phyloP scores from a whole-genome alignment of 2,113 vertebrate species.

The Buteo buteo region DNA sequence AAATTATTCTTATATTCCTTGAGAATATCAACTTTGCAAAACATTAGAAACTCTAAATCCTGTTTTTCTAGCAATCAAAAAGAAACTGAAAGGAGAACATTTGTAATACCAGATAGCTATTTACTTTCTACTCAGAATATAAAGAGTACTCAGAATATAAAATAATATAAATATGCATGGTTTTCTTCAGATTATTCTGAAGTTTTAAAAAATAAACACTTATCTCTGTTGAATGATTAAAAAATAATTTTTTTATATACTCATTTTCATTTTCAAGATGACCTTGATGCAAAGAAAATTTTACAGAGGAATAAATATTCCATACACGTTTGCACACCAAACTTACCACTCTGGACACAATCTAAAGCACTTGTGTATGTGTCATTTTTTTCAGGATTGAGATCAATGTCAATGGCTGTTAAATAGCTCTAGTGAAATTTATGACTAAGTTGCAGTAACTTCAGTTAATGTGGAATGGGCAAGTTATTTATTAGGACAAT shows the following conservation, averaged over 20 bases:
- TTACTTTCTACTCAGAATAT: not conserved
- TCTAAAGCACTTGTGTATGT: not conserved
- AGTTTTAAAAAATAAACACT: not conserved
- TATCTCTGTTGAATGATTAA: not conserved
- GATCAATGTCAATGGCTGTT: not conserved
- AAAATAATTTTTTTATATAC: not conserved
- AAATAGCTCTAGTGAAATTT: not conserved
- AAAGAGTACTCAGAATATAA: not conserved
- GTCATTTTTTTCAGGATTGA: not conserved
- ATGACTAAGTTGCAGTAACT: not conserved
- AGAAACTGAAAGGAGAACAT: not conserved
- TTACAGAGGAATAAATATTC: not conserved
- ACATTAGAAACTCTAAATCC: not conserved
- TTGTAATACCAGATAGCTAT: not conserved
- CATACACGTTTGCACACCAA: not conserved
- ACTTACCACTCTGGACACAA: not conserved
- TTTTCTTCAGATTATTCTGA: not conserved
- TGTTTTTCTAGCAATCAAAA: not conserved
- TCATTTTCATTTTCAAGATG: not conserved
- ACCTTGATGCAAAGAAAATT: not conserved
- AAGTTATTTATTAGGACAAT: not conserved
- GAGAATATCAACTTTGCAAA: not conserved
- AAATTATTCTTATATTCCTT: not conserved
- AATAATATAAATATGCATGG: not conserved
- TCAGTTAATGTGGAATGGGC: not conserved